Conservation (phyloP, 2,888 invertebrate species). For the Chalcis sispes region DNA sequence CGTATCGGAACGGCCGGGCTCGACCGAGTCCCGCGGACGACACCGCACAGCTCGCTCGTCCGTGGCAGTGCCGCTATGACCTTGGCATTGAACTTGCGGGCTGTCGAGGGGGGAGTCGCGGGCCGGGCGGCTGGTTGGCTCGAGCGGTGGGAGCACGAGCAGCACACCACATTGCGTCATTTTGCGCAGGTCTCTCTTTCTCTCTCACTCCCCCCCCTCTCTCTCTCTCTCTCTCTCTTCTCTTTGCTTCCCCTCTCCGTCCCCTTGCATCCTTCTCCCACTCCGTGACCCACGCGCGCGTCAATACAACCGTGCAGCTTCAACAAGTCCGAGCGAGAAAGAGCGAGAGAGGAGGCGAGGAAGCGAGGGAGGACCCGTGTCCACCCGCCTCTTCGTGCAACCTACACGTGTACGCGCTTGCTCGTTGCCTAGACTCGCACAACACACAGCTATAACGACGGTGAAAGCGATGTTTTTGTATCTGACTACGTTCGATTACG, state of each 20-base stretch:
- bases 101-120: conserved; percentile 58
- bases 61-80: conserved; percentile 70
- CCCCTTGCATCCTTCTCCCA: neutral
- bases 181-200: conserved; percentile 69
- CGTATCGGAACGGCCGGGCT: conserved; percentile 60
- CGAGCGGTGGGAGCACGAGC: conserved; percentile 51
- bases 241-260: neutral
- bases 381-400: no score
- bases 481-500: no score
- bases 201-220: conserved; percentile 35
- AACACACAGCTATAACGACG: no score
- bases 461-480: no score
- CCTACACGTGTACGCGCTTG: no score
- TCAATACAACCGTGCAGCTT: conserved; percentile 33
- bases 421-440: no score
- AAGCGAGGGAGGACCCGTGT: neutral
- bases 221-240: conserved; percentile 50
- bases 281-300: conserved; percentile 6
- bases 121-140: conserved; percentile 43
- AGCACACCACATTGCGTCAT: conserved; percentile 72
- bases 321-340: conserved; percentile 38
- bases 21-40: conserved; percentile 68
- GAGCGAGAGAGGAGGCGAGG: neutral
- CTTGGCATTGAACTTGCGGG: conserved; percentile 75
- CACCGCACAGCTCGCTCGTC: conserved; percentile 58